Conservation (phyloP, 2,113 vertebrate genomes). For the Calypte anna region DNA sequence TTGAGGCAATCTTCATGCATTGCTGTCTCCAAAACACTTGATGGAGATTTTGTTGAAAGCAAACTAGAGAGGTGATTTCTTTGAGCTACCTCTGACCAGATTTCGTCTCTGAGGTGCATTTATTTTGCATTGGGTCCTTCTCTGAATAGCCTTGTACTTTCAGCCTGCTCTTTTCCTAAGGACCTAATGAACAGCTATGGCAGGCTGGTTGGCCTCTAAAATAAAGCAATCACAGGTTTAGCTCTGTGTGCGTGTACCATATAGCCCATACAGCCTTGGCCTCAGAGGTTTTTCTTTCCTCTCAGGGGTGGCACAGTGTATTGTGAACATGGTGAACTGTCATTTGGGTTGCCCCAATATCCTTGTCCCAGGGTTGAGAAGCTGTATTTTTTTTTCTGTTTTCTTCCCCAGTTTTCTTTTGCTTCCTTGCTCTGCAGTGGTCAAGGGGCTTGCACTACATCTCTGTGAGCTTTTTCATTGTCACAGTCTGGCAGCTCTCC, state of each 20-base stretch:
- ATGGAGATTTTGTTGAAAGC: background rate
- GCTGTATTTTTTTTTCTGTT: background rate
- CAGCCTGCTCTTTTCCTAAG: background rate
- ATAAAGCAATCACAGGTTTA: background rate
- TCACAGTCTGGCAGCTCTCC: background rate
- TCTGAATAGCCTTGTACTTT: background rate
- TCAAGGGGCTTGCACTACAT: background rate
- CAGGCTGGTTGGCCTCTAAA: background rate
- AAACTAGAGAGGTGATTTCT: background rate
- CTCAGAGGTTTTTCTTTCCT: background rate
- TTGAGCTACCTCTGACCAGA: background rate
- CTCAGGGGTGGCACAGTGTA: fast-evolving
- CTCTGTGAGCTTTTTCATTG: background rate
- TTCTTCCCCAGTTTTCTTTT: background rate
- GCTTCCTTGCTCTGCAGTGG: background rate
- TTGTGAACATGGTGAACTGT: background rate
- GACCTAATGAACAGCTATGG: fast-evolving
- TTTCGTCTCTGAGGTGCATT: background rate
- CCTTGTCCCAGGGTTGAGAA: background rate
- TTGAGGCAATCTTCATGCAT: background rate
- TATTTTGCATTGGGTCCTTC: background rate
- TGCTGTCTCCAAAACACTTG: background rate
- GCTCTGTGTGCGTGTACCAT: background rate
- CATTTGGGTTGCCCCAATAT: background rate
- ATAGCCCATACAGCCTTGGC: background rate